Conservation (phyloP, 2,888 invertebrate species). For the Agonopterix arenella region DNA sequence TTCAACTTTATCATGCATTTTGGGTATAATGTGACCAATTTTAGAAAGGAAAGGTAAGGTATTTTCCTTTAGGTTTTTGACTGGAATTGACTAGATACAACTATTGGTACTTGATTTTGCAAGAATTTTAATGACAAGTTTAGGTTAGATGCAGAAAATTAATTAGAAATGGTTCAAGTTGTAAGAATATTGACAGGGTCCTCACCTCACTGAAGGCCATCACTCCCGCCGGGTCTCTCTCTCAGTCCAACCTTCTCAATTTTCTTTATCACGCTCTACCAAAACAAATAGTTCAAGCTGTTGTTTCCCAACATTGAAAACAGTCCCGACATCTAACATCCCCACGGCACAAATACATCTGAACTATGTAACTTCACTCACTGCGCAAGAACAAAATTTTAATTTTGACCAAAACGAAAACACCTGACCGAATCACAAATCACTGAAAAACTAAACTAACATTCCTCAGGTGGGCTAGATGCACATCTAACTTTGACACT, state of each 20-base stretch:
- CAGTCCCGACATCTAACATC: conserved; percentile 73
- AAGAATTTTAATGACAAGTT: too few relatives aligned
- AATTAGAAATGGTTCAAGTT: too few relatives aligned
- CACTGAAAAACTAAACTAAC: conserved; percentile 76
- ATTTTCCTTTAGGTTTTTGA: too few relatives aligned
- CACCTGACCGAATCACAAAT: conserved; percentile 79
- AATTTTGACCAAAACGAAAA: conserved; percentile 71
- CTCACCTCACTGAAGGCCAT: conserved; percentile 89
- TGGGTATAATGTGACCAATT: too few relatives aligned
- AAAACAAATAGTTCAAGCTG: conserved; percentile 76
- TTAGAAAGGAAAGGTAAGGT: too few relatives aligned
- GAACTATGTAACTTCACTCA: conserved; percentile 70
- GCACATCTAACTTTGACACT: conserved; percentile 49
- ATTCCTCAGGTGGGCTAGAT: conserved; percentile 80
- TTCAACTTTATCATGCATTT: too few relatives aligned
- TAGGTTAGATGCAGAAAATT: too few relatives aligned
- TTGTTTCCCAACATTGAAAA: conserved; percentile 75
- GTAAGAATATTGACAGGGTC: conserved; percentile 23
- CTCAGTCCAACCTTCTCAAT: conserved; percentile 72
- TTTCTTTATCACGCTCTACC: conserved; percentile 64
- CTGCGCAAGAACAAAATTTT: conserved; percentile 75
- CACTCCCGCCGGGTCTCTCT: conserved; percentile 77
- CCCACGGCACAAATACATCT: conserved; percentile 72
- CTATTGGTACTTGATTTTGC: too few relatives aligned
- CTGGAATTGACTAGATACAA: too few relatives aligned